Evolutionary conservation across 2,797 vertebrate species (phyloP), one percentile per base, ranked within the genome.

Genomic region (Chelidonichthys spinosus): DNA sequence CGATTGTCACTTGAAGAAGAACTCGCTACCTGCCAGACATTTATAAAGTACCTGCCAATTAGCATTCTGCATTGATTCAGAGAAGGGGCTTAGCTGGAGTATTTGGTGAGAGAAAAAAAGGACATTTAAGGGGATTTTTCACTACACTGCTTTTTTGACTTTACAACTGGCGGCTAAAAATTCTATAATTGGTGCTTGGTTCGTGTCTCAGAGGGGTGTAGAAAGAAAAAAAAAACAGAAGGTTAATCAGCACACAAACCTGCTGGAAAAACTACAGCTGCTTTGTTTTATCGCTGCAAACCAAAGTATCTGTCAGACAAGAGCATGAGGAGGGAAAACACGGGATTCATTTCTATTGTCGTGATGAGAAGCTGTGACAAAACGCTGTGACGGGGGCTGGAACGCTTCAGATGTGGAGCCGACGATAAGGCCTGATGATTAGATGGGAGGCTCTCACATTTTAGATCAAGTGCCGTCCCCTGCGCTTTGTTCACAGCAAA

Each of bases 41-140:
- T 47, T 78, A 78, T 74, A 86, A 87, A 88, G 80, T 73, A 84
- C 54, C 80, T 79, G 75, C 78, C 79, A 89, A 92, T 94, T 92
- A 92, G 85, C 80, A 78, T 78, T 53, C 65, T 62, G 50, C 58
- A 88, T 88, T 85, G 86, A 92, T 88, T 91, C 64, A 68, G 50
- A 82, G 65, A 73, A 25, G 43, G 35, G 32, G 70, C 81, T 89
- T 84, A 85, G 74, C 67, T 59, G 50, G 40, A 63, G 79, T 64
- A 69, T 78, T 79, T 76, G 80, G 49, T 15, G 44, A 71, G 35
- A 49, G 17, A 43, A 52, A 55, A 80, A 25, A n/a, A 7, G 4
- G 25, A 69, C 50, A 74, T 77, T 85, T 65, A 56, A 74, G 61
- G 69, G 67, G 79, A 70, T 82, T 85, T 72, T 78, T 78, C 63